Percentiles rank a stretch among this genome's conserved stretches.
phyloP scores from a whole-genome alignment of 2,113 vertebrate genomes.

The Malurus melanocephalus region DNA sequence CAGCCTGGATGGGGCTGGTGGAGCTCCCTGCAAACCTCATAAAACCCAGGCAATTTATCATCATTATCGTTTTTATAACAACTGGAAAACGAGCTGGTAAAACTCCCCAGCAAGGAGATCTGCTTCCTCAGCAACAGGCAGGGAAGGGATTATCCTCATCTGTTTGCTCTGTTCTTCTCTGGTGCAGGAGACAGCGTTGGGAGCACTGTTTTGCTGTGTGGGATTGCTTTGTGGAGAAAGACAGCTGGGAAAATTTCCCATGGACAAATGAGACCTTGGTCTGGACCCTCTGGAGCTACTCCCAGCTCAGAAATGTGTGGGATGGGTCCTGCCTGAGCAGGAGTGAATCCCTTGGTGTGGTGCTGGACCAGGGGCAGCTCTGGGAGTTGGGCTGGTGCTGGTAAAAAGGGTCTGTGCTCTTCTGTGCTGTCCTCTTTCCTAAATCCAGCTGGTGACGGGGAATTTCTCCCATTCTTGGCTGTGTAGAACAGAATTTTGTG shows the following conservation, averaged over 20 bases:
- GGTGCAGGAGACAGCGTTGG: background rate
- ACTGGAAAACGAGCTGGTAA: background rate
- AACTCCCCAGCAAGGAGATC: background rate
- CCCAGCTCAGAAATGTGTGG: background rate
- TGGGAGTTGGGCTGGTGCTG: background rate
- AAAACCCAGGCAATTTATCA: background rate
- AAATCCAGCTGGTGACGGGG: background rate
- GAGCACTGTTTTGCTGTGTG: background rate
- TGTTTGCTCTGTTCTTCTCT: background rate
- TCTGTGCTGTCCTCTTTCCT: background rate
- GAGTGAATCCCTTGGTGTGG: rapidly evolving
- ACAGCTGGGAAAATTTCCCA: background rate
- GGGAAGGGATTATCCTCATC: background rate
- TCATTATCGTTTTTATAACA: background rate
- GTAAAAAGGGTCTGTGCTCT: background rate
- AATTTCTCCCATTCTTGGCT: background rate
- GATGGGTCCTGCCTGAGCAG: background rate
- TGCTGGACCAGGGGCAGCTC: background rate
- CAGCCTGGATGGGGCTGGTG: background rate
- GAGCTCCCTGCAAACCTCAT: background rate
- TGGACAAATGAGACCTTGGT: background rate
- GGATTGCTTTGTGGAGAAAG: background rate
- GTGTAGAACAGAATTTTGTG: background rate
- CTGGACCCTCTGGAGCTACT: background rate
- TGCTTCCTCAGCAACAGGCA: background rate